phyloP scores from a whole-genome alignment of 1,140 invertebrate genomes.

The Ceratina japonica region DNA sequence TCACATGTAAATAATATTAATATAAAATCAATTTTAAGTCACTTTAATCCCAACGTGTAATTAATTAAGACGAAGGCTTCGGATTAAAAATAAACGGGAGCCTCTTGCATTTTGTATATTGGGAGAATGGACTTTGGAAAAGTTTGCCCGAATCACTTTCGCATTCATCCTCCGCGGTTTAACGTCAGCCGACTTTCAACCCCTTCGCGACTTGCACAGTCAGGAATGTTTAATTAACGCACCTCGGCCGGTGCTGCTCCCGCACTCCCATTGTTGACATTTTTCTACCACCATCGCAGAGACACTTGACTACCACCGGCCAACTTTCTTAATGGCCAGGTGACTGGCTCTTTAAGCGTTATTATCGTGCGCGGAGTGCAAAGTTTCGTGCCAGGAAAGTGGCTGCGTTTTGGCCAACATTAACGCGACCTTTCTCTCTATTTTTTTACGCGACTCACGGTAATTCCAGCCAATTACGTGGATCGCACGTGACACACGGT shows the following conservation, averaged over 20 bases:
- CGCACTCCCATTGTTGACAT: constrained; percentile 57
- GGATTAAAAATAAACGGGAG: too few relatives aligned
- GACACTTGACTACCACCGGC: constrained; percentile 42
- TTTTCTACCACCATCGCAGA: constrained; percentile 46
- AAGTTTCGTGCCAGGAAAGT: constrained; percentile 39
- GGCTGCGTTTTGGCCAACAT: neutral
- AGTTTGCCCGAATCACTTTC: constrained; percentile 35
- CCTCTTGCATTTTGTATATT: too few relatives aligned
- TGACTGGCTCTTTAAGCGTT: constrained; percentile 52
- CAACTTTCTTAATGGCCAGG: constrained; percentile 60
- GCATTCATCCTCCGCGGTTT: constrained; percentile 46
- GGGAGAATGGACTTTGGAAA: too few relatives aligned
- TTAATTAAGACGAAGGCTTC: too few relatives aligned
- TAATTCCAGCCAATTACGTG: neutral
- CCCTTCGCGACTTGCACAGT: constrained; percentile 39
- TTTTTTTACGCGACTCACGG: neutral
- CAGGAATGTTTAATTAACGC: constrained; percentile 65
- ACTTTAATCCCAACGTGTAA: too few relatives aligned
- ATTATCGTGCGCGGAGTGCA: constrained; percentile 50
- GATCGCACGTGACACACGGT: too few relatives aligned
- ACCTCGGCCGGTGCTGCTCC: constrained; percentile 56
- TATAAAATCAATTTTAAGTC: too few relatives aligned
- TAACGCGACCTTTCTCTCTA: too few relatives aligned
- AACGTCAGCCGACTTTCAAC: constrained; percentile 32
- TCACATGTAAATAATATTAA: too few relatives aligned